Evolutionary conservation across 2,113 vertebrate genomes (phyloP).

Genomic region (Panthera leo): DNA sequence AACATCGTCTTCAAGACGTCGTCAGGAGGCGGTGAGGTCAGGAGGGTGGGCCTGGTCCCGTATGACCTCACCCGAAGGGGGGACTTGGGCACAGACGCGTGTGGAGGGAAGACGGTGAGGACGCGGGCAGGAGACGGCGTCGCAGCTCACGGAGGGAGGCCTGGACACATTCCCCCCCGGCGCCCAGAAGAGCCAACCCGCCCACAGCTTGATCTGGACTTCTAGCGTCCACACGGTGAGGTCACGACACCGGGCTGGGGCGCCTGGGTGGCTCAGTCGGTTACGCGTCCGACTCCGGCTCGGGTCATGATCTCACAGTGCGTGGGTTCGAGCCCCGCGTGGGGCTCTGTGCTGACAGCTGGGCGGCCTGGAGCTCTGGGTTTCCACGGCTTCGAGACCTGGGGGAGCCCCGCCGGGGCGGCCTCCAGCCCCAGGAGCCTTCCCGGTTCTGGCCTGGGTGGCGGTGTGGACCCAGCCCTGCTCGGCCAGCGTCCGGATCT

Average conservation of each 20-base stretch:
- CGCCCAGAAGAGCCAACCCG: background rate
- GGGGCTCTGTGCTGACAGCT: background rate
- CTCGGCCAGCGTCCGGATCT: too few relatives aligned
- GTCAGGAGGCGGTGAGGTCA: background rate
- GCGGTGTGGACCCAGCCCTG: too few relatives aligned
- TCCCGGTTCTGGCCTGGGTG: rapidly evolving
- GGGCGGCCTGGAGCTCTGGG: background rate
- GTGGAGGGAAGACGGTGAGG: background rate
- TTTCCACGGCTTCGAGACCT: rapidly evolving
- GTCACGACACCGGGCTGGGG: rapidly evolving
- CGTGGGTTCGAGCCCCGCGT: too few relatives aligned
- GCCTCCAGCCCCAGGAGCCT: background rate
- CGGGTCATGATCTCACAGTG: too few relatives aligned
- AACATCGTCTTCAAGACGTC: too few relatives aligned
- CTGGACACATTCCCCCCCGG: background rate
- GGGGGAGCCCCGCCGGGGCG: background rate
- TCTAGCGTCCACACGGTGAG: background rate
- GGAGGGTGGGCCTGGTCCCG: too few relatives aligned
- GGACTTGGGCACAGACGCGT: too few relatives aligned
- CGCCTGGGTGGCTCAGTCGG: too few relatives aligned
- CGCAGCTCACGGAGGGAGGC: background rate
- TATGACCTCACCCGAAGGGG: background rate
- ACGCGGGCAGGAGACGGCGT: background rate
- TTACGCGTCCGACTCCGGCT: too few relatives aligned
- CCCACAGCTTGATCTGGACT: background rate